These are phyloP conservation scores for Channa argus DNA, from an alignment of 2,113 vertebrate species.

Conservation along the genomic window DNA sequence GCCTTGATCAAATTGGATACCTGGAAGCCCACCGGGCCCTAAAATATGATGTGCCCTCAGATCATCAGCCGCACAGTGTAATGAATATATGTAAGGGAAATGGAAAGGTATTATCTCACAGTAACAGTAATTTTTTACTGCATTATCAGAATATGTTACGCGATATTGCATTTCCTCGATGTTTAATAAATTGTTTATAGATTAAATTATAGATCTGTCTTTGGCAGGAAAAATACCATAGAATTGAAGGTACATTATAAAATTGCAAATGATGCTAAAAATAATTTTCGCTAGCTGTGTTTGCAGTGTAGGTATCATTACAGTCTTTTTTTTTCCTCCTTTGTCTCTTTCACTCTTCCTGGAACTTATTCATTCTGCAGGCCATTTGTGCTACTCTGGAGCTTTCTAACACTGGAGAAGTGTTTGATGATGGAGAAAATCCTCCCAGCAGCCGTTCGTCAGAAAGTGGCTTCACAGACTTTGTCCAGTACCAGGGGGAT, in stretches of 20 bases:
- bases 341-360: background rate
- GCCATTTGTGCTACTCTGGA: conserved; percentile 80
- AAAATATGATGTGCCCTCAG: background rate
- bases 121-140: background rate
- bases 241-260: background rate
- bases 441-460: conserved; percentile 86
- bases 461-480: conserved; percentile 96
- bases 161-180: background rate
- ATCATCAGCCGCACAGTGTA: background rate
- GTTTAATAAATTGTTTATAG: background rate
- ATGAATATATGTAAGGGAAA: background rate
- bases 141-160: background rate
- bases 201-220: background rate
- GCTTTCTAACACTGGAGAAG: conserved; percentile 81
- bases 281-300: background rate
- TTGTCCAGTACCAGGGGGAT: conserved; percentile 93
- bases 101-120: background rate
- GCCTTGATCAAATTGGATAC: conserved; percentile 18
- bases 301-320: background rate
- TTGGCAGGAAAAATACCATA: background rate
- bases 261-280: background rate
- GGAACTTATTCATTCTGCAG: conserved; percentile 64
- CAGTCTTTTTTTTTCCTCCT: background rate
- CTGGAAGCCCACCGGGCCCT: no score
- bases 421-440: conserved; percentile 90